Base-by-base conservation (phyloP, 1,140 invertebrate species). In the Ceratosolen fusciceps region DNA sequence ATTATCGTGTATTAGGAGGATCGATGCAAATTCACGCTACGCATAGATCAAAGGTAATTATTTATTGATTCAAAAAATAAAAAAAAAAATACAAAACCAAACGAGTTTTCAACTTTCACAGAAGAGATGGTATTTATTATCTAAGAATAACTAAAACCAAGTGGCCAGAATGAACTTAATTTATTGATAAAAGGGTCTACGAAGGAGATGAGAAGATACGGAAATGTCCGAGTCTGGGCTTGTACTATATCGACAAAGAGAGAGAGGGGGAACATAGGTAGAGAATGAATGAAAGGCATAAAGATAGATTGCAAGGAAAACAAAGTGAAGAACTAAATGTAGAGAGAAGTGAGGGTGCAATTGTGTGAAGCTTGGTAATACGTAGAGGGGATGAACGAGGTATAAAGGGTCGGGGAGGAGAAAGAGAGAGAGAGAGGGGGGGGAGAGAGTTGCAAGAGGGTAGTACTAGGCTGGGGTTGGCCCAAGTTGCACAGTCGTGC, bases 381-480 rank as follows among this genome's bases (percentile, higher is more conserved):
- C 2, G 16, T 37, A 31, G 34, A 31, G 31, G 60, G 60, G 60
- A 9, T 7, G 31, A 37, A 12, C 60, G 14, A 65, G 60, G 19
- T n/a, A n/a, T n/a, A 62, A 65, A 65, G 60, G 60, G 31, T 70
- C 67, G 43, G n/a, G 9, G 34, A 73, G 3, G 54, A 43, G 54
- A 62, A 56, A 37, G 29, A 37, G 54, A 43, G 54, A 74, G 34
- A 39, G n/a, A 43, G 24, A n/a, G 74, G 82, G 80, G 81, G 77
- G 80, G 47, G 72, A 79, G 39, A 79, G 79, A 77, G 74, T 70
- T 62, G 72, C 56, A 52, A 77, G 80, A 77, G 26, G 56, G 70
- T 74, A 54, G 49, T n/a, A n/a, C 56, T 19, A 49, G 47, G 26
- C 60, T 31, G 49, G 62, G 81, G 49, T 39, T 34, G 76, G 65